Evolutionary conservation across 2,797 vertebrate species (phyloP), one percentile per base, ranked within the genome.

Genomic region (Apogon hyalosoma): DNA sequence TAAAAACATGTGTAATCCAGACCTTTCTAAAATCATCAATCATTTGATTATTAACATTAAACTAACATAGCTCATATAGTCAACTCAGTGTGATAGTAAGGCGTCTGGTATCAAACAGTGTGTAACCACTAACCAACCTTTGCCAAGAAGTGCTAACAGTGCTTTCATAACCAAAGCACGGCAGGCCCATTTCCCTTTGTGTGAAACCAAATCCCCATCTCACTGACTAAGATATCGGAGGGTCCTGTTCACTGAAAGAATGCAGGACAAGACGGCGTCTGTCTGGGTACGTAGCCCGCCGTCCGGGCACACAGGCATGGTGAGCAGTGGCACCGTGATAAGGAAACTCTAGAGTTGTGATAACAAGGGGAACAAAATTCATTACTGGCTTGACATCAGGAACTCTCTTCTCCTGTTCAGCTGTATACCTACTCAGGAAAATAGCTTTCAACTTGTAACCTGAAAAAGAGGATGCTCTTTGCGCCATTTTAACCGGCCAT

Each of bases 241-340:
- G 87, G 88, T 90, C 88, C 79, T 85, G 83, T 90, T 90, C 78
- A 65, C 71, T 56, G 80, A 80, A 91, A 88, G 91, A 93, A 93
- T 92, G 87, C 88, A 83, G 89, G 90, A 94, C 91, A 91, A 89
- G 86, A 90, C 86, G 88, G 76, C 90, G 88, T 93, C 93, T 88
- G 93, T 93, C 92, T 94, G 83, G 66, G 85, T 82, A 80, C 63
- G 57, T 48, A 83, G 82, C 83, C 86, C 14, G 66, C 63, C 67
- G 68, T 73, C 84, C 73, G 58, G 85, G 78, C 84, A 79, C 87
- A 88, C 75, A 84, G 75, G 80, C 75, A 51, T 28, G 41, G 62
- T 61, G 66, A 83, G 77, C 66, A 68, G 78, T 77, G 82, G 80
- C 84, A 83, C 82, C 58, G 36, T 57, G 87, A 92, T 92, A 91